These are phyloP conservation scores for Rhinoptilus africanus DNA, from an alignment of 2,113 vertebrate genomes.

Conservation along the genomic window DNA sequence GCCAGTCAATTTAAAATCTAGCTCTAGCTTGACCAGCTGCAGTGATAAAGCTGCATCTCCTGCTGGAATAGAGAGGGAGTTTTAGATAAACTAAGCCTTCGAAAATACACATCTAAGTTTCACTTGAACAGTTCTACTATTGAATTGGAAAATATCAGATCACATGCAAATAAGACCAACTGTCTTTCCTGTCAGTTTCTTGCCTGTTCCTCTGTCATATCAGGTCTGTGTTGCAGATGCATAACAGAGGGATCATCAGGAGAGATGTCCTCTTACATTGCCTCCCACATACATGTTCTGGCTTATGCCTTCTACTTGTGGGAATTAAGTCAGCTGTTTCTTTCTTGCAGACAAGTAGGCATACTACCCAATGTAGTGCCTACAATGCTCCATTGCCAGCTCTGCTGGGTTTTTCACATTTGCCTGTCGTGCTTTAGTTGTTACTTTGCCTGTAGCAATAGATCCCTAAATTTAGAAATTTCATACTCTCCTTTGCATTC, in stretches of 20 bases:
- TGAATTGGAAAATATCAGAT: background rate
- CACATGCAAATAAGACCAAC: background rate
- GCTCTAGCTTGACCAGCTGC: background rate
- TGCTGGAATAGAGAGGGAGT: background rate
- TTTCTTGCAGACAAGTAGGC: background rate
- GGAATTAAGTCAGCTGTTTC: background rate
- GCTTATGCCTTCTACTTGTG: background rate
- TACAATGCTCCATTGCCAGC: background rate
- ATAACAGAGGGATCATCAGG: background rate
- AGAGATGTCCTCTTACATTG: background rate
- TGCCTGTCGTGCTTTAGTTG: background rate
- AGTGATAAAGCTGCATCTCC: background rate
- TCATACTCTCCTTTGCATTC: background rate
- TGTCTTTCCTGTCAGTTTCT: background rate
- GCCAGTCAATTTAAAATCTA: background rate
- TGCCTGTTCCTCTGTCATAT: background rate
- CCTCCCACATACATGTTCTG: background rate
- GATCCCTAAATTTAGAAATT: background rate
- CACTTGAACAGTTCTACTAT: background rate
- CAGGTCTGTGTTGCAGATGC: background rate
- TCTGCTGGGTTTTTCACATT: background rate
- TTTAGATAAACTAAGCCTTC: background rate
- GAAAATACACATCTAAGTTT: background rate
- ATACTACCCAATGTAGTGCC: background rate
- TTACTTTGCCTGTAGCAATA: background rate